These are phyloP conservation scores for Ascaphus truei DNA, from an alignment of 2,113 vertebrate genomes.

Conservation along the genomic window DNA sequence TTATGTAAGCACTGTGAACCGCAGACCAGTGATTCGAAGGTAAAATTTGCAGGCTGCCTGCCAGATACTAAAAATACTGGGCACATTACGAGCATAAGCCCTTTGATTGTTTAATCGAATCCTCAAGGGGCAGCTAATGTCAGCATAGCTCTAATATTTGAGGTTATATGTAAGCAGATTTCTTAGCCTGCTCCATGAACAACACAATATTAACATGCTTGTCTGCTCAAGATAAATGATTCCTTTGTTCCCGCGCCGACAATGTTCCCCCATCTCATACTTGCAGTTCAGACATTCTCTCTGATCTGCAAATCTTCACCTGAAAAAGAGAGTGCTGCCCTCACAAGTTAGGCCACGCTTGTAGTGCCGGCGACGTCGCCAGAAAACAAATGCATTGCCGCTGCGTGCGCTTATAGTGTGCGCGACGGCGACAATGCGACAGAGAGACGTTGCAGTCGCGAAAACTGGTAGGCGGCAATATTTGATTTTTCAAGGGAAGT, in stretches of 20 bases:
- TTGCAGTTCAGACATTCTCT: too few relatives aligned
- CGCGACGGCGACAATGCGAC: too few relatives aligned
- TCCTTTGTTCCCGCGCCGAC: conserved; percentile 37
- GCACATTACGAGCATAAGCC: conserved; percentile 43
- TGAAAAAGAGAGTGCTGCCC: too few relatives aligned
- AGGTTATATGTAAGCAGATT: conserved; percentile 46
- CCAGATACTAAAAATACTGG: conserved; percentile 47
- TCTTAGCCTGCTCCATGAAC: conserved; percentile 32
- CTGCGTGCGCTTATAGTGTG: too few relatives aligned
- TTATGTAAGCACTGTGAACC: not conserved
- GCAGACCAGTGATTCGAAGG: not conserved
- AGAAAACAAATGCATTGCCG: too few relatives aligned
- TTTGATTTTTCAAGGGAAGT: too few relatives aligned
- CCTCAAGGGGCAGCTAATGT: conserved; percentile 26
- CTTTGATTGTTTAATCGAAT: conserved; percentile 41
- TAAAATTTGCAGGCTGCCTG: conserved; percentile 10
- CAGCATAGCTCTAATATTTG: conserved; percentile 51
- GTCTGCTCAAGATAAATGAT: conserved; percentile 38
- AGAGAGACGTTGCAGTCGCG: too few relatives aligned
- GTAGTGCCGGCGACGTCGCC: too few relatives aligned
- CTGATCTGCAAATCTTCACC: too few relatives aligned
- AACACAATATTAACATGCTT: conserved; percentile 37
- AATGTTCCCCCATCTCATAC: too few relatives aligned
- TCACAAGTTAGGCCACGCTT: too few relatives aligned
- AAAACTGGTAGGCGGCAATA: too few relatives aligned